Evolutionary conservation across 2,113 vertebrate genomes (phyloP).

Genomic region (Dasypus novemcinctus): DNA sequence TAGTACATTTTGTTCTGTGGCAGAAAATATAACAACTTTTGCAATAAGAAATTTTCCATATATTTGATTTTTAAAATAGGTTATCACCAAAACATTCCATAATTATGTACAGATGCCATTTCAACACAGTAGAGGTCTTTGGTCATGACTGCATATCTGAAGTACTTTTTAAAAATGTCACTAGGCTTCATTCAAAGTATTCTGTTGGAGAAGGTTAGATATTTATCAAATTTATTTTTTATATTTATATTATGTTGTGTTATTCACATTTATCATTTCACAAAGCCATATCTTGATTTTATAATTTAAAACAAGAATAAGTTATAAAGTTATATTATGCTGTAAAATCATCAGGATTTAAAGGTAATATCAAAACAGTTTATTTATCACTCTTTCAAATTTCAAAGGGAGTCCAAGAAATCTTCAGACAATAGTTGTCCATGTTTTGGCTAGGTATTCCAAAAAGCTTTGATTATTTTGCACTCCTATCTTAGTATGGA

Average conservation of each 20-base stretch:
- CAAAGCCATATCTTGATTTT: not conserved
- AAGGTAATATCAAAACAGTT: not conserved
- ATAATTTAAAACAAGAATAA: not conserved
- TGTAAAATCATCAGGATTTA: not conserved
- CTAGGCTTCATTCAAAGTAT: not conserved
- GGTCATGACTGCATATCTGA: not conserved
- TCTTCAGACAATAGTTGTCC: not conserved
- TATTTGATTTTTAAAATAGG: constrained; percentile 50
- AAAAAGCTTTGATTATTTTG: not conserved
- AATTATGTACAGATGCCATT: constrained; percentile 30
- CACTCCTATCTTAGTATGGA: not conserved
- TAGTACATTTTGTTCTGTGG: constrained; percentile 52
- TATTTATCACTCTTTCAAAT: not conserved
- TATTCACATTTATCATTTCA: not conserved
- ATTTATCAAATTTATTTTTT: not conserved
- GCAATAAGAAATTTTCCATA: constrained; percentile 42
- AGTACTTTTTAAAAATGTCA: not conserved
- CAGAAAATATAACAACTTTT: constrained; percentile 53
- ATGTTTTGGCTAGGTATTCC: not conserved
- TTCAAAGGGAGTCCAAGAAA: not conserved
- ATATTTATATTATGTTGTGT: not conserved
- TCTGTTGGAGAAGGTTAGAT: not conserved
- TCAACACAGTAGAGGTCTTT: not conserved
- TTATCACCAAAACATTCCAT: constrained; percentile 44
- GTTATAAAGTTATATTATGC: not conserved